Base-by-base conservation (phyloP, 2,113 vertebrate species). In the Dicrurus megarhynchus region DNA sequence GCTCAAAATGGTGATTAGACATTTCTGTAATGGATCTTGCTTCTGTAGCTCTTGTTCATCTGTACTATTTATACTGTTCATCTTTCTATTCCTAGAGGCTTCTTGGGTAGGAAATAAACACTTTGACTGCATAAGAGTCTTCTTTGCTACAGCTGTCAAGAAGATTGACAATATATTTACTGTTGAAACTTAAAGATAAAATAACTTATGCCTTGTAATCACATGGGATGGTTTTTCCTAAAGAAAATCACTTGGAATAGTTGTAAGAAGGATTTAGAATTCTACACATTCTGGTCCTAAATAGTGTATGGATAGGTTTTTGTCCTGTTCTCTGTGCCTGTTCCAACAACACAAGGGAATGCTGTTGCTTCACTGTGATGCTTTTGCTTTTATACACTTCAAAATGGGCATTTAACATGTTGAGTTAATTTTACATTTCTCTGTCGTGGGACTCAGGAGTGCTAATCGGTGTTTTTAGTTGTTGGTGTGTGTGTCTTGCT, bases 151-250 rank as follows among this genome's bases (percentile, higher is more conserved):
- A 73, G 18, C 65, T 92, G 70, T 94, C 84, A 91, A 61, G 61
- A 76, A 96, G 53, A 87, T 71, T 78, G 91, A 87, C 84, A 68
- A 21, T 78, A n/a, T 81, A 92, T 93, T 95, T 96, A 77, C 74
- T 90, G 80, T 84, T 89, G 68, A 60, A 93, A 81, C 52, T 84
- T 93, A 52, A 11, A 81, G 50, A 86, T 95, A 69, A 92, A 92
- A 68, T 95, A 84, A 53, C 67, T 84, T 89, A 35, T 26, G 69
- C 44, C 57, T 84, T 75, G 28, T 92, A 56, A 68, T 93, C 24
- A 52, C 57, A 60, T 27, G 35, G 81, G 60, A n/a, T 5, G 2
- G 6, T 32, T 90, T 89, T 84, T 68, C n/a, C 8, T 81, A 33
- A 87, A 75, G 80, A 84, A 90, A 82, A 84, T 52, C 3, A 32